Evolutionary conservation across 2,113 vertebrate genomes (phyloP).

Genomic region (Lates calcarifer): DNA sequence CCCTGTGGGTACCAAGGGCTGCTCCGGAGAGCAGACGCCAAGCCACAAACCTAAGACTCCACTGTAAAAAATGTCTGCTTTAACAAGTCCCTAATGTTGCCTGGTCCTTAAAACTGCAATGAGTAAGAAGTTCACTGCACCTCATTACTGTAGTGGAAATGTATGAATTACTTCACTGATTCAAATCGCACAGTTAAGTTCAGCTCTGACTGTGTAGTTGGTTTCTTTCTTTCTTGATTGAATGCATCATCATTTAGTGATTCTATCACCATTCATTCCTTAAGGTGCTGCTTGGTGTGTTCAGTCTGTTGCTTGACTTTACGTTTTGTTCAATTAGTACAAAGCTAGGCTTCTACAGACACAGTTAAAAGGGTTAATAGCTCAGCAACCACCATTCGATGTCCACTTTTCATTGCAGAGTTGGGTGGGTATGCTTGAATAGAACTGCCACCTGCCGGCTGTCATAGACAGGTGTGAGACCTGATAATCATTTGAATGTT

Average conservation of each 20-base stretch:
- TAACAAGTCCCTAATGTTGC: not conserved
- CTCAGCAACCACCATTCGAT: too few species aligned
- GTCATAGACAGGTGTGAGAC: not conserved
- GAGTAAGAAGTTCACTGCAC: not conserved
- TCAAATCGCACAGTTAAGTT: not conserved
- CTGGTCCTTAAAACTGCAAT: not conserved
- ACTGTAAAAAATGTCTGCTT: conserved; percentile 64
- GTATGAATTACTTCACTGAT: not conserved
- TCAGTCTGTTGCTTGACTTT: too few species aligned
- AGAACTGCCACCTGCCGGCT: not conserved
- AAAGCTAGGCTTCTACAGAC: too few species aligned
- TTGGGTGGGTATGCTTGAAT: not conserved
- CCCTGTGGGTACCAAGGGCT: conserved; percentile 74
- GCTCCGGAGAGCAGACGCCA: conserved; percentile 64
- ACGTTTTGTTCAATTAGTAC: too few species aligned
- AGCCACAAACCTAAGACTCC: conserved; percentile 62
- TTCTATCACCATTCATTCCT: not conserved
- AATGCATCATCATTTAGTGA: not conserved
- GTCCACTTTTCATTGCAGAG: too few species aligned
- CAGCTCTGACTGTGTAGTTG: not conserved
- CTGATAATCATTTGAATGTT: not conserved
- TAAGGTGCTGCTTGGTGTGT: not conserved
- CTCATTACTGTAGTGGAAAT: not conserved
- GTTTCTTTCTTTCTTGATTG: not conserved
- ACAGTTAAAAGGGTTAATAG: too few species aligned